Conservation (phyloP, 2,113 vertebrate genomes). For the Spizaetus ornatus region DNA sequence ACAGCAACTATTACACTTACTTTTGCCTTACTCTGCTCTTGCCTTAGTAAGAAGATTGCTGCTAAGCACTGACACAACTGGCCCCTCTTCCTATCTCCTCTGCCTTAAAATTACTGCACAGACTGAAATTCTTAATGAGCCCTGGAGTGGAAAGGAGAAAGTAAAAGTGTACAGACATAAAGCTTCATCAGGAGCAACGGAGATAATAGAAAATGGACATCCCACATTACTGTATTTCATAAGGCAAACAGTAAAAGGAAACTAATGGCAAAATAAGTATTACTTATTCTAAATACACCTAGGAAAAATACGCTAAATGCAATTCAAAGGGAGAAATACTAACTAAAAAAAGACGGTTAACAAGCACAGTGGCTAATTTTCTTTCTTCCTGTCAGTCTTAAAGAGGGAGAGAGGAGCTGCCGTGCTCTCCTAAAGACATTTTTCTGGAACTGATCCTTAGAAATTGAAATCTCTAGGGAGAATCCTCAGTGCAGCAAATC, state of each 20-base stretch:
- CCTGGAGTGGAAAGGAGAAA: not conserved
- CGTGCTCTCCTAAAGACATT: not conserved
- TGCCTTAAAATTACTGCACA: not conserved
- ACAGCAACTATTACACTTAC: not conserved
- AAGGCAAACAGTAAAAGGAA: not conserved
- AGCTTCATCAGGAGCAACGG: not conserved
- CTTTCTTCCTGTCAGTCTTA: not conserved
- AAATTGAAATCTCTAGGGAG: not conserved
- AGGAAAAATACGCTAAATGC: not conserved
- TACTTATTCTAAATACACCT: not conserved
- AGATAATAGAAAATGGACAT: not conserved
- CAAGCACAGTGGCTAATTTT: not conserved
- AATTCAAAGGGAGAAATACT: not conserved
- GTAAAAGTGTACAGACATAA: not conserved
- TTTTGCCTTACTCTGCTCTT: not conserved
- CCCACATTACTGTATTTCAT: not conserved
- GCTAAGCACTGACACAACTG: not conserved
- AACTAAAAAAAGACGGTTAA: not conserved
- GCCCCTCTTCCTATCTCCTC: not conserved
- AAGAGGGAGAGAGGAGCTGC: not conserved
- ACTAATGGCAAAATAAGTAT: not conserved
- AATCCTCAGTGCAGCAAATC: constrained; percentile 5
- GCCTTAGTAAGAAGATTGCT: not conserved
- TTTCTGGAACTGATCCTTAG: not conserved
- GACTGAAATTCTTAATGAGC: not conserved